phyloP scores from a whole-genome alignment of 2,888 invertebrate genomes.

The Galerucella calmariensis region DNA sequence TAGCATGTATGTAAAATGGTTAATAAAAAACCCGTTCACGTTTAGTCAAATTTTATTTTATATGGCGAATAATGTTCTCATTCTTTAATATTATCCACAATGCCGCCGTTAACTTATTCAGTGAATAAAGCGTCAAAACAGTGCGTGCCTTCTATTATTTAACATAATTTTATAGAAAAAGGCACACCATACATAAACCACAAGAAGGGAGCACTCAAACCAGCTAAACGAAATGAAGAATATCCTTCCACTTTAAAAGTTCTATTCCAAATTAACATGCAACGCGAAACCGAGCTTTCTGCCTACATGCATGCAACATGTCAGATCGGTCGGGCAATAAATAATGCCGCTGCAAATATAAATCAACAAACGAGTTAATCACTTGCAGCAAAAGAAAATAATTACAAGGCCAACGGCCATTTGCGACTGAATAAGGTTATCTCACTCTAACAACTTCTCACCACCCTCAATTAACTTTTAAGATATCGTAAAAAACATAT shows the following conservation, averaged over 20 bases:
- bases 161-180: constrained; percentile 21
- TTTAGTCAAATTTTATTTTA: too few relatives aligned
- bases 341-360: constrained; percentile 63
- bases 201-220: constrained; percentile 23
- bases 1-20: too few relatives aligned
- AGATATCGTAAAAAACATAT: constrained; percentile 34
- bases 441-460: constrained; percentile 41
- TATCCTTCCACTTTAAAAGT: constrained; percentile 50
- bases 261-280: constrained; percentile 64
- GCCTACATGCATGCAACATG: constrained; percentile 65
- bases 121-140: constrained; percentile 1
- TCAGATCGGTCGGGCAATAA: constrained; percentile 62
- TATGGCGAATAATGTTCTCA: too few relatives aligned
- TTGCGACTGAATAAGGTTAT: constrained; percentile 50
- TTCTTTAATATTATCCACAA: background rate
- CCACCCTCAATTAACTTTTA: constrained; percentile 47
- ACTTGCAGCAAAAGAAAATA: constrained; percentile 65
- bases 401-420: constrained; percentile 65
- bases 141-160: constrained; percentile 17
- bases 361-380: constrained; percentile 67
- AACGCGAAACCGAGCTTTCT: constrained; percentile 63
- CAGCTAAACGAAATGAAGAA: constrained; percentile 44
- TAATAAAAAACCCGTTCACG: too few relatives aligned
- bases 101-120: background rate
- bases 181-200: constrained; percentile 10